Base-by-base conservation (phyloP, 2,113 vertebrate species). In the Triplophysa dalaica region DNA sequence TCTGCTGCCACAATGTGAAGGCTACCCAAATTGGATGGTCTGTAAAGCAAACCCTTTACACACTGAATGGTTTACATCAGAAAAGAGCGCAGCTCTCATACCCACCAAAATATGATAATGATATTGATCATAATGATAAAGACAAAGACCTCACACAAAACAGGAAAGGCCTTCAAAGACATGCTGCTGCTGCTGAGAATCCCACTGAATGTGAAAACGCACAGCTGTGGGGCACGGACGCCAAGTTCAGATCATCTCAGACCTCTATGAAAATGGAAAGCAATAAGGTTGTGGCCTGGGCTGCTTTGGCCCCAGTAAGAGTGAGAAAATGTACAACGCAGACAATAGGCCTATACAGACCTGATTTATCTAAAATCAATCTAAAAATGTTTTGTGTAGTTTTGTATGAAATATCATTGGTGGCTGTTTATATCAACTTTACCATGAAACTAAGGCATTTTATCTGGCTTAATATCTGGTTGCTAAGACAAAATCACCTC, bases 41-140 rank as follows among this genome's bases (percentile, higher is more conserved):
- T 70, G 52, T 62, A 77, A 26, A 66, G 24, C 24, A 65, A 72
- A 75, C 66, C 80, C 69, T 75, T 33, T 84, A 70, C 67, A 81
- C n/a, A 10, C 70, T 78, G 83, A 80, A 81, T 69, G 81, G 75
- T 82, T 81, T 83, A 67, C 84, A 83, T 86, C 67, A 86, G 56
- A 86, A 86, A 83, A 86, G 76, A 73, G 79, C 67, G 43, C 41
- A 5, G 74, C 75, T 79, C 60, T 52, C 80, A 72, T 54, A 61
- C 11, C 38, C 41, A 81, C 77, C 79, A 69, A 79, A 83, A 76
- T 77, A 86, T 79, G 81, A 83, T 81, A 76, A 81, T 81, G 66
- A 77, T 81, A 73, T 75, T 72, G 61, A 68, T 82, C 76, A 81
- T 70, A 78, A 81, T 73, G 60, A 75, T 81, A 70, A 41, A 75